These are phyloP conservation scores for Drosophila pandora DNA, from an alignment of 1,140 invertebrate species.

Conservation along the genomic window DNA sequence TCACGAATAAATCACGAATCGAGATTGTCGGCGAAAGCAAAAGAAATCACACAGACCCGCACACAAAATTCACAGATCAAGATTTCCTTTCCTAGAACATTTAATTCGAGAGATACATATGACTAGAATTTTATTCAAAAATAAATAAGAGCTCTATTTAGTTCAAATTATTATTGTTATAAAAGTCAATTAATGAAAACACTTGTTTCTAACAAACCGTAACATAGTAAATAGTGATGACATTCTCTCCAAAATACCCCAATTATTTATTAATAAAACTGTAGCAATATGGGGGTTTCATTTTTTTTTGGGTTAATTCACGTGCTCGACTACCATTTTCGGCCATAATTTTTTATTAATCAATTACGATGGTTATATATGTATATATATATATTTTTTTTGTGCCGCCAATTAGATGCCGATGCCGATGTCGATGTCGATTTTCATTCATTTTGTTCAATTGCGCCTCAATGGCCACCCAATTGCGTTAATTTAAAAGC, in stretches of 20 bases:
- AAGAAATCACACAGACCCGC: slow-evolving; percentile 6
- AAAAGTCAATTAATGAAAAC: too few relatives aligned
- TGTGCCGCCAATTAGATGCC: slow-evolving; percentile 56
- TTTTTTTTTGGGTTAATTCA: slow-evolving; percentile 42
- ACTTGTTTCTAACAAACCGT: neutral
- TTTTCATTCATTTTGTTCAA: slow-evolving; percentile 59
- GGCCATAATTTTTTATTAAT: slow-evolving; percentile 74
- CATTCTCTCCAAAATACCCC: slow-evolving; percentile 16
- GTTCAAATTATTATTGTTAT: too few relatives aligned
- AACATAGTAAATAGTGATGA: neutral
- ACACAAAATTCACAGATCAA: neutral
- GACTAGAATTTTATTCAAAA: neutral
- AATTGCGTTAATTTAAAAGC: slow-evolving; percentile 61
- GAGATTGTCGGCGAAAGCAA: slow-evolving; percentile 6
- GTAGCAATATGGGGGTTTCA: slow-evolving; percentile 30
- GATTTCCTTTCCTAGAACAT: neutral
- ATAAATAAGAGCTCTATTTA: slow-evolving; percentile 2
- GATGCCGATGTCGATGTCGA: slow-evolving; percentile 10
- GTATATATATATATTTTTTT: slow-evolving; percentile 11
- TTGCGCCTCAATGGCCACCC: slow-evolving; percentile 55
- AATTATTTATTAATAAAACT: slow-evolving; percentile 48
- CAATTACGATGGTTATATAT: slow-evolving; percentile 45
- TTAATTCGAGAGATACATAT: neutral
- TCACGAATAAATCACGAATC: slow-evolving; percentile 40
- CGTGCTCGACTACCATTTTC: slow-evolving; percentile 50